phyloP scores from a whole-genome alignment of 2,888 invertebrate genomes.

The Leptothorax acervorum region DNA sequence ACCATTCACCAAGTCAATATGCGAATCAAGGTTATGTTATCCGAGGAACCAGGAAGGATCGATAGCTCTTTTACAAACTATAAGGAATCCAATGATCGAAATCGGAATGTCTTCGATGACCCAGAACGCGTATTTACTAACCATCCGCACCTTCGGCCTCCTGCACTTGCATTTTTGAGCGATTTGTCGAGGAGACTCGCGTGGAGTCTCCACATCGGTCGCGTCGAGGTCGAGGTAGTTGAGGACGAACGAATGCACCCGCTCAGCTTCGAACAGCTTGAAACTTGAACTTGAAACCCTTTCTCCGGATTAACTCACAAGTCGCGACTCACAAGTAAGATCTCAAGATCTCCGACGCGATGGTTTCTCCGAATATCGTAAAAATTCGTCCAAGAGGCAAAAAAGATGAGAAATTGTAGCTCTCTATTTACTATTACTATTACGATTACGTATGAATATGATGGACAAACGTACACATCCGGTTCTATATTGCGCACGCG shows the following conservation, averaged over 20 bases:
- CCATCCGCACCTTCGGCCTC: conserved; percentile 80
- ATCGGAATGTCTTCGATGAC: too few species aligned
- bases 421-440: neutral
- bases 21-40: conserved; percentile 18
- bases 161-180: conserved; percentile 78
- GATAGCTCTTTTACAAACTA: neutral
- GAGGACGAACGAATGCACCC: neutral
- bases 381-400: conserved; percentile 60
- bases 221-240: neutral
- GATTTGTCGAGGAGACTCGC: conserved; percentile 52
- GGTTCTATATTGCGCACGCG: conserved; percentile 52
- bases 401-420: conserved; percentile 49
- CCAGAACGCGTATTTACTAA: conserved; percentile 61
- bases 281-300: too few species aligned
- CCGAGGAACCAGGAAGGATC: conserved; percentile 41
- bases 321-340: too few species aligned
- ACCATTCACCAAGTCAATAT: neutral
- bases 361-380: neutral
- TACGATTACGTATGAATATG: conserved; percentile 52
- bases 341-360: neutral
- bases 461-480: conserved; percentile 65
- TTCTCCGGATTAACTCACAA: neutral
- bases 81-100: neutral
- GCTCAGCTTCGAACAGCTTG: neutral
- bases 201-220: conserved; percentile 46